Evolutionary conservation across 1,140 invertebrate genomes (phyloP).

Genomic region (Stenopsyche tienmushanensis): DNA sequence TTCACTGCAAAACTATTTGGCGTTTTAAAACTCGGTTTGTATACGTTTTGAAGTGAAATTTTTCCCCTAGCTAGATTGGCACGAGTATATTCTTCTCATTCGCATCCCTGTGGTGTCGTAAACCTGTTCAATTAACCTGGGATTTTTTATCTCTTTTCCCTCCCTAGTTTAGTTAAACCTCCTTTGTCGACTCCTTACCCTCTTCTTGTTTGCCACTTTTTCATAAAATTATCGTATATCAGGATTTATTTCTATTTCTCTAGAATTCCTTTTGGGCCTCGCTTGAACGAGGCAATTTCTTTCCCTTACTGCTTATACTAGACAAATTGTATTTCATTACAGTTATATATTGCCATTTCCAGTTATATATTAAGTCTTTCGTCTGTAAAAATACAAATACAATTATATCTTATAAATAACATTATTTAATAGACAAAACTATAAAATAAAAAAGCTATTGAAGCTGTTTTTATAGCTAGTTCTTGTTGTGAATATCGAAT

Average conservation of each 20-base stretch:
- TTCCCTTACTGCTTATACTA: no score
- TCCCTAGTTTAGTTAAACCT: neutral
- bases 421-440: no score
- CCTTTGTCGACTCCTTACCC: neutral
- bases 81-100: neutral
- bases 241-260: slow-evolving; percentile 12
- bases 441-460: no score
- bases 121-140: slow-evolving; percentile 40
- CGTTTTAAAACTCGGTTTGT: neutral
- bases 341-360: no score
- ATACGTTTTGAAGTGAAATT: neutral
- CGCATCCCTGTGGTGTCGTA: slow-evolving; percentile 34
- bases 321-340: neutral
- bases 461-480: no score
- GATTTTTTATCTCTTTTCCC: slow-evolving; percentile 9
- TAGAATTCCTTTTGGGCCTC: neutral
- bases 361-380: no score
- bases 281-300: no score
- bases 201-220: neutral
- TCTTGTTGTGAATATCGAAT: no score
- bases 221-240: slow-evolving; percentile 17
- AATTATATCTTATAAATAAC: no score
- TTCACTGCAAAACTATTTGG: no score
- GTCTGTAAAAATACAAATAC: no score
- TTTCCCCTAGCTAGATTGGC: no score